Percentiles rank a stretch among this genome's conserved stretches.
Conservation (phyloP, 2,888 invertebrate species). For the Sminthurinus aureus region DNA sequence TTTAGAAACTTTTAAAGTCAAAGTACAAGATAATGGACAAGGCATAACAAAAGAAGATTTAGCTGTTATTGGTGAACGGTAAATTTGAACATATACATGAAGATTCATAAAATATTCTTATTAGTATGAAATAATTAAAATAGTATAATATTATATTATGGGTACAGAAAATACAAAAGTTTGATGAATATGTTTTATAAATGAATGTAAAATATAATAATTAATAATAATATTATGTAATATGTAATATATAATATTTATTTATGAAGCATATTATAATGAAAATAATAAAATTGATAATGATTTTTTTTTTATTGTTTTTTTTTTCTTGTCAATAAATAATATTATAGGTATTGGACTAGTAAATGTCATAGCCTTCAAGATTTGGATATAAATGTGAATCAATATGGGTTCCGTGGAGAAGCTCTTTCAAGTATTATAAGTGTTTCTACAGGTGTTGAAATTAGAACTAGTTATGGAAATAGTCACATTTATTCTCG, state of each 20-base stretch:
- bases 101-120: no score
- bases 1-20: conserved; percentile 69
- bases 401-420: conserved; percentile 74
- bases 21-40: conserved; percentile 79
- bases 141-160: no score
- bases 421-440: conserved; percentile 73
- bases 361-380: conserved; percentile 70
- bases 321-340: no score
- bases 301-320: no score
- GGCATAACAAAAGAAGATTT: conserved; percentile 72
- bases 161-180: no score
- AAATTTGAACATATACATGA: neutral
- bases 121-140: no score
- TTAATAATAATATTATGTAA: no score
- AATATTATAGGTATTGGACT: conserved; percentile 67
- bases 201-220: no score
- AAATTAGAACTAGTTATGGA: conserved; percentile 66
- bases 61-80: conserved; percentile 69
- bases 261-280: no score
- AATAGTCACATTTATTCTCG: conserved; percentile 68
- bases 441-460: conserved; percentile 68
- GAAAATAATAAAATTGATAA: no score
- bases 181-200: no score
- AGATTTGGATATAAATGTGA: conserved; percentile 66
- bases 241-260: no score